Percentiles rank a stretch among this genome's conserved stretches.
Conservation (phyloP, 2,797 vertebrate genomes). For the Cirrhinus mrigala region DNA sequence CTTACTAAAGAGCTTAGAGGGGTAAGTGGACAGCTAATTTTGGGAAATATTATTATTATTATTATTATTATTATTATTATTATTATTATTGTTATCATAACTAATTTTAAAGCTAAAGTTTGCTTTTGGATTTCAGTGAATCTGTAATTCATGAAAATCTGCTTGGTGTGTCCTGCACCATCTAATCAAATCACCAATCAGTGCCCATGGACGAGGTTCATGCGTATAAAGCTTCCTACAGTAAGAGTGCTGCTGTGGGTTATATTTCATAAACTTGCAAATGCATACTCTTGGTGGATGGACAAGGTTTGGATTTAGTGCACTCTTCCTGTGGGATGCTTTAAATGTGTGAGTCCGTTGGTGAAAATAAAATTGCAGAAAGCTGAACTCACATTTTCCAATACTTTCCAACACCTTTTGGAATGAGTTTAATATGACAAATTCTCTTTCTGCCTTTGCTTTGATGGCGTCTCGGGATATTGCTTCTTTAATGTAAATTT, state of each 20-base stretch:
- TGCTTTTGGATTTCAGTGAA: constrained; percentile 59
- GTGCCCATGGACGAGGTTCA: constrained; percentile 44
- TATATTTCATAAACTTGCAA: background rate
- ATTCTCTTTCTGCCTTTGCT: constrained; percentile 65
- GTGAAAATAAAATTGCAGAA: constrained; percentile 69
- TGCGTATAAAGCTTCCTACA: constrained; percentile 26
- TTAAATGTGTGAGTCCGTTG: constrained; percentile 40
- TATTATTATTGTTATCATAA: constrained; percentile 69
- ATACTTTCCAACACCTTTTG: background rate
- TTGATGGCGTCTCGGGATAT: constrained; percentile 31
- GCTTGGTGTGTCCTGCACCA: constrained; percentile 72
- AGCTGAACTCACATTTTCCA: constrained; percentile 51
- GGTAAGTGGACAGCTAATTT: constrained; percentile 81
- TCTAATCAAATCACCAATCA: constrained; percentile 73
- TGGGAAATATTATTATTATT: constrained; percentile 70
- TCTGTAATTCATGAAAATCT: constrained; percentile 59
- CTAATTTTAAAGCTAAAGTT: constrained; percentile 70
- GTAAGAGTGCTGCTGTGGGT: constrained; percentile 10
- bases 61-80: constrained; percentile 69
- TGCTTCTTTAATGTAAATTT: constrained; percentile 28
- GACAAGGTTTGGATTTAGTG: constrained; percentile 13
- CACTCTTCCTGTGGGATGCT: constrained; percentile 40
- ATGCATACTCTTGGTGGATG: background rate
- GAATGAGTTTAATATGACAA: constrained; percentile 45
- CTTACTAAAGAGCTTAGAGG: constrained; percentile 83